Evolutionary conservation across 2,888 invertebrate genomes (phyloP).

Genomic region (Xanthostigma xanthostigma): DNA sequence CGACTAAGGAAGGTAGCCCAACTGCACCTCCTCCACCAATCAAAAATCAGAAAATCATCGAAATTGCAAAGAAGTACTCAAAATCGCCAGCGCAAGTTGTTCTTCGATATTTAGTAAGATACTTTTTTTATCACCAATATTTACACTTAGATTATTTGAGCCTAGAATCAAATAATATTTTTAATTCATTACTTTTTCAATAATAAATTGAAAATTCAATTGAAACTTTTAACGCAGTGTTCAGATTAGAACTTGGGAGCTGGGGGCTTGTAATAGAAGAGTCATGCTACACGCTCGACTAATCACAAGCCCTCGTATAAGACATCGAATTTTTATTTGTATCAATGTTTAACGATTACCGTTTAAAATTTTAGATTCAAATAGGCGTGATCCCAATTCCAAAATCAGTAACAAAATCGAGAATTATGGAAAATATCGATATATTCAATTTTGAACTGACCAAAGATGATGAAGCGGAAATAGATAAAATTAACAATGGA

Average conservation of each 20-base stretch:
- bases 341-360: no score
- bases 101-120: conserved; percentile 46
- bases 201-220: no score
- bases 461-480: conserved; percentile 45
- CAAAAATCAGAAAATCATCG: conserved; percentile 34
- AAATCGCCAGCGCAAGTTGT: conserved; percentile 49
- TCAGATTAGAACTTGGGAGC: no score
- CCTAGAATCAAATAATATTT: no score
- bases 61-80: conserved; percentile 41
- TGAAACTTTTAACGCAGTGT: no score
- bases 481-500: conserved; percentile 56
- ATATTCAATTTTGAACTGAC: conserved; percentile 62
- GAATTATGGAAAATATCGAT: conserved; percentile 54
- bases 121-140: background rate
- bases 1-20: conserved; percentile 20
- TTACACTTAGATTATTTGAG: background rate
- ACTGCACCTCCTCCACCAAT: conserved; percentile 37
- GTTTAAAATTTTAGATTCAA: conserved; percentile 1
- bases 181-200: no score
- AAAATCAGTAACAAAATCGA: conserved; percentile 60
- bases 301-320: no score
- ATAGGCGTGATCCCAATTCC: conserved; percentile 33
- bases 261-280: no score
- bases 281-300: no score
- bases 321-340: no score